Conservation (phyloP, 2,797 vertebrate species). For the Spheniscus humboldti region DNA sequence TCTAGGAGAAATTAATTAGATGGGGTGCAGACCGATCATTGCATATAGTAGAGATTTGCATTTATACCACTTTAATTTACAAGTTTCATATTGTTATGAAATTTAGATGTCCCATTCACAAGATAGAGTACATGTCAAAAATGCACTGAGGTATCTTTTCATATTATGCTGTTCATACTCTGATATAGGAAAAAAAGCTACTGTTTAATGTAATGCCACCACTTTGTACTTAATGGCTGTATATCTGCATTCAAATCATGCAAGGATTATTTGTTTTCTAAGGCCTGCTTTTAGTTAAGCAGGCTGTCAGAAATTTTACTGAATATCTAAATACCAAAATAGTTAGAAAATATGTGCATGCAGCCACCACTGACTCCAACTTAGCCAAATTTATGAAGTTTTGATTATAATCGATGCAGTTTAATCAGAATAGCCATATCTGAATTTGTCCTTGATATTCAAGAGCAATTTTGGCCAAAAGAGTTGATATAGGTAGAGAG, state of each 20-base stretch:
- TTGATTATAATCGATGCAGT: background rate
- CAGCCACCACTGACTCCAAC: background rate
- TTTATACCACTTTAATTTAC: background rate
- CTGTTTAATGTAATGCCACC: background rate
- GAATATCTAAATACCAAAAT: background rate
- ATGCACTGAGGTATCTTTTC: background rate
- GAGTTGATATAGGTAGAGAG: accelerated
- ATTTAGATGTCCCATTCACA: background rate
- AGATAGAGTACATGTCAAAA: background rate
- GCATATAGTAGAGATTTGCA: background rate
- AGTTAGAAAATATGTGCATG: background rate
- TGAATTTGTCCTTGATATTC: background rate
- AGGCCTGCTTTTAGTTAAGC: background rate
- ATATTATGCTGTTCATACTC: background rate
- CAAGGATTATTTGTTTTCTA: background rate
- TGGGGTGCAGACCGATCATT: background rate
- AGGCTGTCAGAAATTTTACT: background rate
- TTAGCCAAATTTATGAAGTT: background rate
- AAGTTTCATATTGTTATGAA: background rate
- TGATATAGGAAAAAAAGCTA: background rate
- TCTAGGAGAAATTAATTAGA: background rate
- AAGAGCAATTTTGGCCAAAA: background rate
- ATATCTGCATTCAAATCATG: background rate
- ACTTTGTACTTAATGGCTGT: background rate
- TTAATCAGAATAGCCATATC: background rate